These are phyloP conservation scores for Picus viridis DNA, from an alignment of 2,797 vertebrate genomes.

Conservation along the genomic window DNA sequence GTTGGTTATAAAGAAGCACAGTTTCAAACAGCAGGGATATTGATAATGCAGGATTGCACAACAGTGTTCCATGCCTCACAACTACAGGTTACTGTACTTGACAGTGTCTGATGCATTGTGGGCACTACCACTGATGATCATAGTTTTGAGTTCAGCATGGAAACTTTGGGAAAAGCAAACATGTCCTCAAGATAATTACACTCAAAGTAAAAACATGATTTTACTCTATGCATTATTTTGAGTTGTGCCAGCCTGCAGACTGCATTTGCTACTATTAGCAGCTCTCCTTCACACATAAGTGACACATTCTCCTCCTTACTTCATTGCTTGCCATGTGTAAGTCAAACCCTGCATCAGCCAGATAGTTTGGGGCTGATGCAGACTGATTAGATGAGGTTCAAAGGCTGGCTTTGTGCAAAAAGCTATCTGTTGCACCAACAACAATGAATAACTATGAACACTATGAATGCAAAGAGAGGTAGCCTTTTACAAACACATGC, in stretches of 20 bases:
- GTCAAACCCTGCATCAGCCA: background rate
- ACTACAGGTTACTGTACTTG: background rate
- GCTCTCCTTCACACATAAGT: background rate
- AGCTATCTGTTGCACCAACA: background rate
- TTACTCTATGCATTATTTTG: background rate
- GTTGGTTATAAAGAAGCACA: background rate
- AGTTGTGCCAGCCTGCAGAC: background rate
- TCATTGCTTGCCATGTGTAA: background rate
- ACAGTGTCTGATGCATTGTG: background rate
- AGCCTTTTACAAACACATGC: background rate
- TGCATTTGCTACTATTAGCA: background rate
- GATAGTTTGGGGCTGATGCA: background rate
- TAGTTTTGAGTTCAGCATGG: background rate
- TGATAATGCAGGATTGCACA: background rate
- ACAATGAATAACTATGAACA: background rate
- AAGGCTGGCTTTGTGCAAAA: background rate
- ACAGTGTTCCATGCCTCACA: fast-evolving
- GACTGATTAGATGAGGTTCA: background rate
- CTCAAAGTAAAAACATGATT: background rate
- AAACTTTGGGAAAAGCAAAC: background rate
- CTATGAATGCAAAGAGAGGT: background rate
- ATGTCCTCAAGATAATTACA: background rate
- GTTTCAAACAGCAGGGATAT: background rate
- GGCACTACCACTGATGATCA: background rate
- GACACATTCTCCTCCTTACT: background rate